Evolutionary conservation across 2,888 invertebrate genomes (phyloP).

Genomic region (Cantharis rufa): DNA sequence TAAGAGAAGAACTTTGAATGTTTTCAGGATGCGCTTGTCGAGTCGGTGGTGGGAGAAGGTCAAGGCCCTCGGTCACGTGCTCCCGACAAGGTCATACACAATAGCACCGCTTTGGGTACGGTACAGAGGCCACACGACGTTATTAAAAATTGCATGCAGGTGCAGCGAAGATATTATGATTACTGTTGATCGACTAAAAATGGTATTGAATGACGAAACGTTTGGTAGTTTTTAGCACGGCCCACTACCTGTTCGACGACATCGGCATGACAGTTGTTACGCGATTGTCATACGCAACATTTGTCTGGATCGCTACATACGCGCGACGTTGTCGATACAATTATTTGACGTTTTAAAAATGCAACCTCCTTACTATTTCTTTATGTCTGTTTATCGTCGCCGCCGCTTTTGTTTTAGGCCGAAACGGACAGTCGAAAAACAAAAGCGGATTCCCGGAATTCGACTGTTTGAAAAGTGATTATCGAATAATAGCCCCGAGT

Average conservation of each 20-base stretch:
- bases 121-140: conserved; percentile 5
- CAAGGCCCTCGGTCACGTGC: conserved; percentile 65
- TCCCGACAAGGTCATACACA: conserved; percentile 59
- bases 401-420: neutral
- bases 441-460: neutral
- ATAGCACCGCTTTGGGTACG: conserved; percentile 36
- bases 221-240: conserved; percentile 17
- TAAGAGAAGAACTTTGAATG: conserved; percentile 15
- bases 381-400: neutral
- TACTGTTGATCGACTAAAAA: neutral
- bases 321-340: conserved; percentile 8
- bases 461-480: neutral
- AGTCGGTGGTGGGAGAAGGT: conserved; percentile 52
- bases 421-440: neutral
- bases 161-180: conserved; percentile 8
- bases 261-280: conserved; percentile 38
- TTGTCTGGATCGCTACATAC: conserved; percentile 32
- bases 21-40: conserved; percentile 35
- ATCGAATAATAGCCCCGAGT: neutral
- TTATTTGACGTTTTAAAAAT: neutral
- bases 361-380: neutral
- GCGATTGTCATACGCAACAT: conserved; percentile 22
- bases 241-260: conserved; percentile 44
- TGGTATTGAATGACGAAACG: conserved; percentile 18
- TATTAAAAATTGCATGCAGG: conserved; percentile 20